phyloP scores from a whole-genome alignment of 2,888 invertebrate species.

The Harpalus rufipes region DNA sequence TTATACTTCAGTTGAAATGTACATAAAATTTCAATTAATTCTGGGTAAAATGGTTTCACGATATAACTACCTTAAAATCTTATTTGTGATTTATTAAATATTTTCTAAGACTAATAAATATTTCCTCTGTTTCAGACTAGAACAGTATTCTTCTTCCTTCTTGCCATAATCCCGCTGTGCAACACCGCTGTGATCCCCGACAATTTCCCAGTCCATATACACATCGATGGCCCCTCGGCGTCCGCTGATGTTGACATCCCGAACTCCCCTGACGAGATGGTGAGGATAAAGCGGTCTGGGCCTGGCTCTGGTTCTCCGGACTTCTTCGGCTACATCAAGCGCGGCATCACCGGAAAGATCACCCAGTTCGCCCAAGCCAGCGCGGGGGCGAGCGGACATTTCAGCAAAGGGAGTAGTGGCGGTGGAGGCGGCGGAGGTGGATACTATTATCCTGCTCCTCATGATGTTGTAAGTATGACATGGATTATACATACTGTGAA shows the following conservation, averaged over 20 bases:
- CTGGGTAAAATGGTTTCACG: too few species aligned
- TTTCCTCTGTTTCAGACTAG: conserved; percentile 35
- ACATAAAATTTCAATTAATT: too few species aligned
- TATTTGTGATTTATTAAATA: too few species aligned
- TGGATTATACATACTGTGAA: neutral
- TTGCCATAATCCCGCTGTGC: neutral
- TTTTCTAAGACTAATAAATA: too few species aligned
- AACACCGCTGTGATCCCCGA: neutral
- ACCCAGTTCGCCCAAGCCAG: conserved; percentile 80
- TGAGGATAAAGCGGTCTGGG: conserved; percentile 68
- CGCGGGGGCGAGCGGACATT: conserved; percentile 77
- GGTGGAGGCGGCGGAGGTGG: conserved; percentile 75
- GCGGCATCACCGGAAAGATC: conserved; percentile 79
- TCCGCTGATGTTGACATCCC: conserved; percentile 48
- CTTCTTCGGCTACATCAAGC: conserved; percentile 76
- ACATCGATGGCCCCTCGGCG: conserved; percentile 13
- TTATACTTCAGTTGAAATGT: too few species aligned
- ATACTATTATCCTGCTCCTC: conserved; percentile 75
- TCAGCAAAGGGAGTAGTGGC: conserved; percentile 77
- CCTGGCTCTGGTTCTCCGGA: conserved; percentile 75
- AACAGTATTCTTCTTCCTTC: conserved; percentile 44
- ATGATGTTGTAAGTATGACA: conserved; percentile 73
- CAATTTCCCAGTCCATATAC: conserved; percentile 20
- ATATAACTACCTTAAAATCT: too few species aligned
- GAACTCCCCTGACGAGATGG: conserved; percentile 13